Evolutionary conservation across 2,888 invertebrate genomes (phyloP).

Genomic region (Meandrusa payeni): DNA sequence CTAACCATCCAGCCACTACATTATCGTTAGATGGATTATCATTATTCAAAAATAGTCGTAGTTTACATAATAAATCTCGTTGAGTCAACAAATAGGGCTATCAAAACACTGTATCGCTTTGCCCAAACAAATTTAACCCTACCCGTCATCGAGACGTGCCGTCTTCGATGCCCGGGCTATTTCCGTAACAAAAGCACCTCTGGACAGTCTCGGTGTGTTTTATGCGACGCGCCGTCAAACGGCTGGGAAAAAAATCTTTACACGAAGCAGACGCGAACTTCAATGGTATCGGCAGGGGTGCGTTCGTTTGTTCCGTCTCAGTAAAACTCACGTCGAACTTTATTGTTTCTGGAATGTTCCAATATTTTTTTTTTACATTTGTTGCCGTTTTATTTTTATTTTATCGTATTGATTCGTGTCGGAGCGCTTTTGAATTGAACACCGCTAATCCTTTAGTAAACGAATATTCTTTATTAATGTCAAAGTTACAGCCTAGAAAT

Average conservation of each 20-base stretch:
- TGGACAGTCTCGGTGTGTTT: constrained; percentile 40
- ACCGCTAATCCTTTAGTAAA: too few relatives aligned
- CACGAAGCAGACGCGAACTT: constrained; percentile 32
- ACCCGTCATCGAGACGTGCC: background rate
- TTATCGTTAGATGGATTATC: too few relatives aligned
- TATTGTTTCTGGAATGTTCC: constrained; percentile 4
- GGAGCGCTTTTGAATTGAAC: too few relatives aligned
- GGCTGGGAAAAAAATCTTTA: constrained; percentile 32
- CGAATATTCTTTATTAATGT: too few relatives aligned
- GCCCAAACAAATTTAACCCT: constrained; percentile 19
- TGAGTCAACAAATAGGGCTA: constrained; percentile 4
- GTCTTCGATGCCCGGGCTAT: constrained; percentile 29
- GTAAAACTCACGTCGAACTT: constrained; percentile 5
- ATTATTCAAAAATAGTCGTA: too few relatives aligned
- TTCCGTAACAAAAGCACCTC: constrained; percentile 39
- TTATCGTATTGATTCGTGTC: too few relatives aligned
- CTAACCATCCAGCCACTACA: too few relatives aligned
- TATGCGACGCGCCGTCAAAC: constrained; percentile 31
- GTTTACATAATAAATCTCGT: constrained; percentile 5
- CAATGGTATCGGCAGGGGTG: constrained; percentile 26
- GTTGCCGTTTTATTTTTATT: background rate
- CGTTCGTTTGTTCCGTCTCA: constrained; percentile 1
- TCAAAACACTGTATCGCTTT: constrained; percentile 15
- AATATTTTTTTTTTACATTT: background rate
- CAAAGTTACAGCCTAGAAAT: too few relatives aligned